Base-by-base conservation (phyloP, 2,113 vertebrate genomes). In the Brienomyrus longianalis region DNA sequence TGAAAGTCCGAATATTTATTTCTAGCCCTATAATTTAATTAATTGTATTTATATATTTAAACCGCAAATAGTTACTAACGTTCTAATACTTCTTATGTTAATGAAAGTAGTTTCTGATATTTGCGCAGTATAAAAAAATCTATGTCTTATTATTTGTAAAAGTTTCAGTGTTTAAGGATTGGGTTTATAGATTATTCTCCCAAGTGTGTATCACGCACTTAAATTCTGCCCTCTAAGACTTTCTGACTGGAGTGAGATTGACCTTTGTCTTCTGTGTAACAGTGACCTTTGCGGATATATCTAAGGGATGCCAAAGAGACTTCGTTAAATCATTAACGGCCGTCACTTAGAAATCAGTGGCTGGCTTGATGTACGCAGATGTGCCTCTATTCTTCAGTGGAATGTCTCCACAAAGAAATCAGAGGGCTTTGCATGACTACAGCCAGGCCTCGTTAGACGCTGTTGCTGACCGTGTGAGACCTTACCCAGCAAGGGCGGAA, bases 301-400 rank as follows among this genome's bases (percentile, higher is more conserved):
- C 77, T 66, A 27, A 52, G 86, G 48, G 1, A 3, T 54, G 48
- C 21, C 23, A 19, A 85, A 39, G 51, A 77, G 83, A 77, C 43
- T 62, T 47, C 43, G 88, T 86, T 86, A 77, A 90, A 89, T 89
- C 21, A 90, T 90, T 90, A 89, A 86, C 59, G 39, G 84, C 31
- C 83, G 50, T 43, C 47, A 31, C 87, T 70, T 87, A 77, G 35
- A 90, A 70, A 86, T 35, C 62, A 87, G 31, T 43, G 66, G 74
- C 50, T 17, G 39, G 50, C n/a, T 90, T 52, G 35, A 15, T 70
- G 19, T 45, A 31, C 17, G 48, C 88, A 89, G 62, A 90, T 89
- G 54, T 86, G 27, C 39, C 83, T 45, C 47, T 70, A 19, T 86
- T 88, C 47, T 56, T 88, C 77, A 23, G 54, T 43, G 31, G 80